A percentile compares a stretch with the other conserved stretches of the same genome.
Conservation (phyloP, 2,888 invertebrate genomes). For the Cheilosia vernalis region DNA sequence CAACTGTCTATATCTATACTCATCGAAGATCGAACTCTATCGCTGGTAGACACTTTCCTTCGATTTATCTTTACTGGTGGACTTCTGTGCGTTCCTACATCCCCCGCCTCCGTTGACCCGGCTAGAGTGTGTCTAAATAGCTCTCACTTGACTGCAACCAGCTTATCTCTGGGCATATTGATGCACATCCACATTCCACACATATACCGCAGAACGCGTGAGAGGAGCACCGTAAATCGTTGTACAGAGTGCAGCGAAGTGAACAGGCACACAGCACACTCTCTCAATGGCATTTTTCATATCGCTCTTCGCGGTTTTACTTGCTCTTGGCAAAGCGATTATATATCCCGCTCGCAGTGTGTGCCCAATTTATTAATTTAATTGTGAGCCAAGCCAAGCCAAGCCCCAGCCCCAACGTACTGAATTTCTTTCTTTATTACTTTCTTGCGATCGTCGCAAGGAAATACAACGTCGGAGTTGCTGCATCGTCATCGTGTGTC, state of each 20-base stretch:
- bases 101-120: neutral
- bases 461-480: constrained; percentile 35
- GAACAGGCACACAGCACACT: constrained; percentile 2
- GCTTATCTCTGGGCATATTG: constrained; percentile 3
- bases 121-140: constrained; percentile 39
- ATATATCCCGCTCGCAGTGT: constrained; percentile 67
- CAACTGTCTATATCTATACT: constrained; percentile 18
- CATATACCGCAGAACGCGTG: constrained; percentile 3
- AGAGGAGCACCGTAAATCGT: constrained; percentile 10
- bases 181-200: neutral
- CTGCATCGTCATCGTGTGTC: constrained; percentile 28
- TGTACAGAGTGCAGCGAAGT: no score
- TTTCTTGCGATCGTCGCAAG: constrained; percentile 72
- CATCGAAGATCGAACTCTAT: constrained; percentile 62
- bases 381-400: constrained; percentile 59
- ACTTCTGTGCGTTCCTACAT: constrained; percentile 13
- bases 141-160: constrained; percentile 29
- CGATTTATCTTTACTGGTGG: constrained; percentile 44
- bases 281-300: constrained; percentile 35
- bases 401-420: constrained; percentile 31
- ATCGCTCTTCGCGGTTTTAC: constrained; percentile 61
- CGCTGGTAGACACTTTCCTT: constrained; percentile 59
- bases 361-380: constrained; percentile 75
- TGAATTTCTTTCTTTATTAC: constrained; percentile 73
- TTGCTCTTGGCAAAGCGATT: constrained; percentile 66